Conservation (phyloP, 1,140 invertebrate species). For the Drosophila nebulosa region DNA sequence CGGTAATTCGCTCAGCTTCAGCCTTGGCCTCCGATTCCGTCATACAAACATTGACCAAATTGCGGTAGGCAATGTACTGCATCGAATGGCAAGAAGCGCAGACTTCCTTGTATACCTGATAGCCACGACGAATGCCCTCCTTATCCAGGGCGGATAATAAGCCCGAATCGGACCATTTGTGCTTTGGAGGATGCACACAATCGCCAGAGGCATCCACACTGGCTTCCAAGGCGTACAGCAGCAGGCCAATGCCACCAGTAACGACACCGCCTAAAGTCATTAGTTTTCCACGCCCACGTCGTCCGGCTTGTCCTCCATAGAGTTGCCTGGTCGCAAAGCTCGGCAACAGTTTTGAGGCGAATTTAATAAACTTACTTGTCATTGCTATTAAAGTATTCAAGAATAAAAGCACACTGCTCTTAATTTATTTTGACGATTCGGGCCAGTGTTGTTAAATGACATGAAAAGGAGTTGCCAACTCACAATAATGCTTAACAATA, state of each 20-base stretch:
- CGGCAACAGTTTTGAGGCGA: constrained; percentile 24
- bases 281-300: constrained; percentile 7
- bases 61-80: constrained; percentile 94
- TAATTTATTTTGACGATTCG: neutral
- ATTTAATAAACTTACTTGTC: constrained; percentile 31
- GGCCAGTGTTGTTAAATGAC: neutral
- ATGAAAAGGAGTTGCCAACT: neutral
- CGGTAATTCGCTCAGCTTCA: constrained; percentile 92
- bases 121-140: constrained; percentile 92
- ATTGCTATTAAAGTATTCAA: constrained; percentile 10
- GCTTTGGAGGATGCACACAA: constrained; percentile 89
- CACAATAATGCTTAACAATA: neutral
- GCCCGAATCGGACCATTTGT: constrained; percentile 92
- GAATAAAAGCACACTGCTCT: neutral
- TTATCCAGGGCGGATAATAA: constrained; percentile 90
- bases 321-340: neutral
- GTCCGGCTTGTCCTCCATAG: neutral
- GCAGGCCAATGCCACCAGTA: constrained; percentile 89
- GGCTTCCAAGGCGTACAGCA: constrained; percentile 92
- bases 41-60: constrained; percentile 93
- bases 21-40: constrained; percentile 96
- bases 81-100: constrained; percentile 99
- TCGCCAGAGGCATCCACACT: constrained; percentile 91
- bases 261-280: constrained; percentile 86
- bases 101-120: constrained; percentile 99